A percentile compares a stretch with the other conserved stretches of the same genome.
These are phyloP conservation scores for Sceliomorpha sp. DNA, from an alignment of 2,888 invertebrate genomes.

Conservation along the genomic window DNA sequence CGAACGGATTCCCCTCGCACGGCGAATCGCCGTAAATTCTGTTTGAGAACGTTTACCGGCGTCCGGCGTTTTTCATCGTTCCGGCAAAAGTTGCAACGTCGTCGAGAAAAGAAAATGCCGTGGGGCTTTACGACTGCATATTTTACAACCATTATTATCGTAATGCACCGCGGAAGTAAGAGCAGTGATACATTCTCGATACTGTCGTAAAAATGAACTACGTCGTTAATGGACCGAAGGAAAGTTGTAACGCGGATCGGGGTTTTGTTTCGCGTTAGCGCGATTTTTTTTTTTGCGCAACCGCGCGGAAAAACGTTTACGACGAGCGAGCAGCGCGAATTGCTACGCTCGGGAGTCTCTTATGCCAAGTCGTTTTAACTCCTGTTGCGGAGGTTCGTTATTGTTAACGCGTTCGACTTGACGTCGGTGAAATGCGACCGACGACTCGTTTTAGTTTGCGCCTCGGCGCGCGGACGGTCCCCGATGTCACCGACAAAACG, in stretches of 20 bases:
- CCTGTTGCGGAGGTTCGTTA: too few species aligned
- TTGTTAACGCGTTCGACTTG: too few species aligned
- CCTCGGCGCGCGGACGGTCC: too few species aligned
- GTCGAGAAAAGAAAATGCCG: too few species aligned
- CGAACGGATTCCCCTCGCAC: too few species aligned
- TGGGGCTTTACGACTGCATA: slow-evolving; percentile 41
- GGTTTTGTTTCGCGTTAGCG: slow-evolving; percentile 38
- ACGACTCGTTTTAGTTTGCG: too few species aligned
- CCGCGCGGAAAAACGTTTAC: slow-evolving; percentile 27
- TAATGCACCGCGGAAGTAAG: slow-evolving; percentile 46
- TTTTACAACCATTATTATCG: slow-evolving; percentile 45
- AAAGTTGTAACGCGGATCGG: slow-evolving; percentile 38
- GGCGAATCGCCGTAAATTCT: too few species aligned
- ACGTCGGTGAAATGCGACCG: too few species aligned
- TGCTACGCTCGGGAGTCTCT: slow-evolving; percentile 42
- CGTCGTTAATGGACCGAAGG: slow-evolving; percentile 46
- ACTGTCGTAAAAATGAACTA: slow-evolving; percentile 48
- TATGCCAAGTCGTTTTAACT: too few species aligned
- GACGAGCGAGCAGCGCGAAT: slow-evolving; percentile 26
- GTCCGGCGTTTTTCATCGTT: slow-evolving; percentile 9
- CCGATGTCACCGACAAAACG: too few species aligned
- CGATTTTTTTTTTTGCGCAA: slow-evolving; percentile 6
- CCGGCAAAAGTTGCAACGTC: slow-evolving; percentile 23
- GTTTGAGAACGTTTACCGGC: slow-evolving; percentile 31
- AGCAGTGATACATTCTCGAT: slow-evolving; percentile 39